Conservation (phyloP, 2,888 invertebrate genomes). For the Branchipolynoe longqiensis region DNA sequence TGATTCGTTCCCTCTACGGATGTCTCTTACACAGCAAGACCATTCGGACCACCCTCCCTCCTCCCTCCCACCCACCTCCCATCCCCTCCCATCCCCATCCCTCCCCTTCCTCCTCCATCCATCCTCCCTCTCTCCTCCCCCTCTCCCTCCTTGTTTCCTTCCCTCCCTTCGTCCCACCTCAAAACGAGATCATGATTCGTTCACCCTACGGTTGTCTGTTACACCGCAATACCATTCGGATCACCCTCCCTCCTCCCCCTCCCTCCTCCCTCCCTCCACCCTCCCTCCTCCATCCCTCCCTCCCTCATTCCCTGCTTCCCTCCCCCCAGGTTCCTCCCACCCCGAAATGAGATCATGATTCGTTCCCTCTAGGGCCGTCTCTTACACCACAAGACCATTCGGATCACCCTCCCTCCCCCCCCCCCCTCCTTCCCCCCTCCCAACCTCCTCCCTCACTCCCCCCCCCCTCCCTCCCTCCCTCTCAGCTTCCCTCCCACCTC, state of each 20-base stretch:
- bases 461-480: neutral
- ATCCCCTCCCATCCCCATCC: no score
- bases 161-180: no score
- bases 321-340: neutral
- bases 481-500: neutral
- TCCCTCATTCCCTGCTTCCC: neutral
- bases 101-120: no score
- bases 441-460: no score
- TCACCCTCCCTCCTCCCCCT: neutral
- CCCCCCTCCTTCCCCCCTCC: no score
- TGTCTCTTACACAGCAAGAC: neutral
- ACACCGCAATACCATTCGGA: neutral
- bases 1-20: no score
- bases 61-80: no score
- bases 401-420: neutral
- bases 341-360: no score
- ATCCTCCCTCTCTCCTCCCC: neutral
- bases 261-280: no score
- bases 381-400: neutral
- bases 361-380: no score
- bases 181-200: no score
- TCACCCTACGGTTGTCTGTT: neutral
- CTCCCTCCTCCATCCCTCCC: neutral
- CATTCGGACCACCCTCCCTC: neutral
- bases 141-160: neutral